These are phyloP conservation scores for Clanis bilineata DNA, from an alignment of 2,888 invertebrate genomes.

Conservation along the genomic window DNA sequence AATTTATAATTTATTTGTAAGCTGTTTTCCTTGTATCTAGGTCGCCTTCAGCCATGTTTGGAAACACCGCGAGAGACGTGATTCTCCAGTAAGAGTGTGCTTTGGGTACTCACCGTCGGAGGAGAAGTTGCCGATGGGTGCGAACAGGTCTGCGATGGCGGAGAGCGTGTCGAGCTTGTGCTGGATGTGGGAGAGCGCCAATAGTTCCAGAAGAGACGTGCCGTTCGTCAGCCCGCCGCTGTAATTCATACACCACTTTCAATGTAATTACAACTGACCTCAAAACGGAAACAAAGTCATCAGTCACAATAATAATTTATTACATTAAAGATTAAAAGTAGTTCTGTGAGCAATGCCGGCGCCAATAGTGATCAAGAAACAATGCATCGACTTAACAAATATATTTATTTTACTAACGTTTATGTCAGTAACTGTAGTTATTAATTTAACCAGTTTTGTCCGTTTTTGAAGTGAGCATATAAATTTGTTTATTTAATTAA, in stretches of 20 bases:
- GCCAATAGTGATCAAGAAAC: too few relatives aligned
- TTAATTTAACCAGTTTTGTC: background rate
- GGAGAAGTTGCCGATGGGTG: conserved; percentile 19
- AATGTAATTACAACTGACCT: background rate
- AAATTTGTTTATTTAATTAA: background rate
- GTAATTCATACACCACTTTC: background rate
- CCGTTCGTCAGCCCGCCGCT: conserved; percentile 23
- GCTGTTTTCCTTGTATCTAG: background rate
- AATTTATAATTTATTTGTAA: too few relatives aligned
- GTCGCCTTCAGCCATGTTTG: too few relatives aligned
- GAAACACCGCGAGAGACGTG: background rate
- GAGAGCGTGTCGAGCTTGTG: conserved; percentile 30
- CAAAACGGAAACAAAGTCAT: too few relatives aligned
- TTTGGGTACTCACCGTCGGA: background rate
- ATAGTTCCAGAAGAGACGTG: conserved; percentile 22
- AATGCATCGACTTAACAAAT: too few relatives aligned
- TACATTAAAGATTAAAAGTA: background rate
- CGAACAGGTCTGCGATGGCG: conserved; percentile 20
- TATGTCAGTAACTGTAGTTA: background rate
- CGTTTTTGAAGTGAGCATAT: background rate
- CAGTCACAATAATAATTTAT: too few relatives aligned
- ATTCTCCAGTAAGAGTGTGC: background rate
- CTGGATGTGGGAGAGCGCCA: conserved; percentile 30
- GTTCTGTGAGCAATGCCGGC: too few relatives aligned
- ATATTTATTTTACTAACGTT: background rate